Conservation (phyloP, 2,888 invertebrate genomes). For the Patella ulyssiponensis region DNA sequence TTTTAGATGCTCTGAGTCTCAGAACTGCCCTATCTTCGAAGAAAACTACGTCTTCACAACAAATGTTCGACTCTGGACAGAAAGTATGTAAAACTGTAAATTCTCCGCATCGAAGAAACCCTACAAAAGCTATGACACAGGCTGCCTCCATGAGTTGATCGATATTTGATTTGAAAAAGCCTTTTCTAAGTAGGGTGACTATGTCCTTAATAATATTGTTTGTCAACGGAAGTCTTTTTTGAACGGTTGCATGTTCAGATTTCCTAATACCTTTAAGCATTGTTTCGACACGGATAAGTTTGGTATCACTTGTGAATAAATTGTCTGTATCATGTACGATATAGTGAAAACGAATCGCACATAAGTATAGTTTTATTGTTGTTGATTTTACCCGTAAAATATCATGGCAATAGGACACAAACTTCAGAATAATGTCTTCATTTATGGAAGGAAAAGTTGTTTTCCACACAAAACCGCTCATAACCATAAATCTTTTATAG, state of each 20-base stretch:
- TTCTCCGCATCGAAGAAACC: conserved; percentile 24
- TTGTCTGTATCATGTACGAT: background rate
- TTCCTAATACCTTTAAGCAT: background rate
- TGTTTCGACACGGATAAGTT: background rate
- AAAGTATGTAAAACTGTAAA: conserved; percentile 4
- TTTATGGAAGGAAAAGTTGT: too few relatives aligned
- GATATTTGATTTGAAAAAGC: background rate
- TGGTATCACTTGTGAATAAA: background rate
- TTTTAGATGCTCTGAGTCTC: background rate
- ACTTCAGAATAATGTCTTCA: background rate
- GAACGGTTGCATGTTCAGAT: background rate
- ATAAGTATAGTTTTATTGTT: conserved; percentile 21
- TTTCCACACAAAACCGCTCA: background rate
- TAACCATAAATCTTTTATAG: background rate
- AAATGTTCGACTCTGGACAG: background rate
- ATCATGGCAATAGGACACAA: conserved; percentile 17
- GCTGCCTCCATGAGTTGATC: background rate
- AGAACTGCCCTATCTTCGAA: background rate
- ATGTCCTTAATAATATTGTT: background rate
- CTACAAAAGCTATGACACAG: conserved; percentile 17
- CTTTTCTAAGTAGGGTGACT: background rate
- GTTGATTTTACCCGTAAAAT: conserved; percentile 8
- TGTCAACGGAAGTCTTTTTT: background rate
- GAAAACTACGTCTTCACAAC: background rate
- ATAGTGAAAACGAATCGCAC: conserved; percentile 18